Evolutionary conservation across 2,113 vertebrate species (phyloP), one percentile per base, ranked within the genome.

Genomic region (Arothron firmamentum): DNA sequence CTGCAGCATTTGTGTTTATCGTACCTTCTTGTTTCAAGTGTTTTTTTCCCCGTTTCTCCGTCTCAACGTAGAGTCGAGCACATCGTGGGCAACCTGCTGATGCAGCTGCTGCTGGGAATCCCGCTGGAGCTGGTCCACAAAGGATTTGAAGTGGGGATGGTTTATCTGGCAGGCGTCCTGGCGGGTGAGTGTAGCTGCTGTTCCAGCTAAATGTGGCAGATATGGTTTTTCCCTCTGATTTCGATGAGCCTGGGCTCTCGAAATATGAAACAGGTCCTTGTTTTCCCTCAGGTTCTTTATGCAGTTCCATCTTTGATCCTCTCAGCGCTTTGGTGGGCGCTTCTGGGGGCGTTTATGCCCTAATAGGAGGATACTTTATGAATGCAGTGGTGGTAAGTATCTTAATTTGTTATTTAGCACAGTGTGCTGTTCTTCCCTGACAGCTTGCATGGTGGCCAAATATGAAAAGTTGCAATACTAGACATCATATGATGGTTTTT

Each of bases 101-200:
- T 96, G 85, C 95, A 96, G 87, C 91, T 96, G 14, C 10, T 92
- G 45, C 72, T 96, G 72, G 95, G 95, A 0, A 92, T 96, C 46
- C 94, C 94, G 0, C 75, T 96, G 80, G 95, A 96, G 77, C 74
- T 96, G 87, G 94, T 96, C 46, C 94, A 96, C 70, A 96, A 96
- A 79, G 95, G 95, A 11, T 92, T 92, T 71, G 91, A 94, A 56
- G 92, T 96, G 72, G 94, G 91, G 17, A 89, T 95, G 85, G 92
- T 96, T 23, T 96, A 96, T 72, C 42, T 95, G 18, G 75, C 91
- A 1, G 95, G 95, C 2, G 94, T 96, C 63, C 75, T 94, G 38
- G 95, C 92, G 91, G 95, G 95, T 95, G 15, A 83, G 88, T 5
- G 31, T 46, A 0, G 7, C 3, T 15, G 5, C 19, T 23, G 49